phyloP scores from a whole-genome alignment of 2,113 vertebrate genomes.

The Engystomops pustulosus region DNA sequence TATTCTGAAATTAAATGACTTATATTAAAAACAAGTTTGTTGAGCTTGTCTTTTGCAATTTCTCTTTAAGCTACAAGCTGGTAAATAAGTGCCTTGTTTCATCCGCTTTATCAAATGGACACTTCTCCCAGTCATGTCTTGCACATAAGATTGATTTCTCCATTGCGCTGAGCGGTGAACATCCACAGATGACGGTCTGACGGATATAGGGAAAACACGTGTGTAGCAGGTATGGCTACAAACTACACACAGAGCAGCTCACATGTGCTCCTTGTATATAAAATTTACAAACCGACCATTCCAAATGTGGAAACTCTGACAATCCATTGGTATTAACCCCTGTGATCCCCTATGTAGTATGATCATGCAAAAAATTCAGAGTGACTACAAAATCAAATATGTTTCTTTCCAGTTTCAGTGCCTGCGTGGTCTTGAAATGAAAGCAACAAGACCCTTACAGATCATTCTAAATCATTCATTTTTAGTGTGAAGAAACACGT shows the following conservation, averaged over 20 bases:
- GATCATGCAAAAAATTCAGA: too few relatives aligned
- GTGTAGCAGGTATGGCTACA: neutral
- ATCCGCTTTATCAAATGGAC: neutral
- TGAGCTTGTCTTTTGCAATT: neutral
- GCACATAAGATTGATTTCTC: neutral
- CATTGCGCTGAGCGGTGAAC: neutral
- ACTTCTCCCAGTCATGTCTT: neutral
- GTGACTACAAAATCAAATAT: too few relatives aligned
- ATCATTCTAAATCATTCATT: neutral
- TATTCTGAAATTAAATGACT: neutral
- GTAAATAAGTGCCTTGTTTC: constrained; percentile 12
- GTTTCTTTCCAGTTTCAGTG: too few relatives aligned
- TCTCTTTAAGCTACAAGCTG: neutral
- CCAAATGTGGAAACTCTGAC: too few relatives aligned
- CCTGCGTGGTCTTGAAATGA: too few relatives aligned
- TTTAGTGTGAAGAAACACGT: constrained; percentile 63
- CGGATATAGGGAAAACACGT: neutral
- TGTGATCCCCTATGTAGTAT: too few relatives aligned
- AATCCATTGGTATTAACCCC: too few relatives aligned
- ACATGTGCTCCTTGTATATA: neutral
- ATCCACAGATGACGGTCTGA: neutral
- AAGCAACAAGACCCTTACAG: too few relatives aligned
- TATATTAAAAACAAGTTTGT: neutral
- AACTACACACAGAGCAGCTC: too few relatives aligned
- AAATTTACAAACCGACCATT: neutral